Base-by-base conservation (phyloP, 2,888 invertebrate genomes). In the Theretra japonica region DNA sequence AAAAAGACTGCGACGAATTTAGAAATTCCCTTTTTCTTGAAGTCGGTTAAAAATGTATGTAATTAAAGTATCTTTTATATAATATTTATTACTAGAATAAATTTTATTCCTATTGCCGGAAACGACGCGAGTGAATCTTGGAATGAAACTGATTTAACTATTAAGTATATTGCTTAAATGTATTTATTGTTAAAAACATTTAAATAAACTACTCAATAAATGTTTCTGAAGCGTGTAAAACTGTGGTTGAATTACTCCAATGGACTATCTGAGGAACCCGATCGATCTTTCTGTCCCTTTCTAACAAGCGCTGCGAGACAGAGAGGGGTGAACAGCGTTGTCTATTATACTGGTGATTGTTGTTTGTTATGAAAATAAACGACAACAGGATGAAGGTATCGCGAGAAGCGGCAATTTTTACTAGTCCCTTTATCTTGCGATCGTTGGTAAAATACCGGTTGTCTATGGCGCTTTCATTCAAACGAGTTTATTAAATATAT, bases 361-460 rank as follows among this genome's bases (percentile, higher is more conserved):
- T 65, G 23, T 58, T 57, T 69, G 33, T 11, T 69, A 21, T 70
- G 25, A 70, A 70, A 60, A 62, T 62, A 70, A 62, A 62, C 70
- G 41, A 70, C 59, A 30, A 33, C 19, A 28, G 60, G 60, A 59
- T 70, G 70, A 59, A 25, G 50, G 28, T 48, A 70, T 30, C 28
- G 70, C 50, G 30, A 48, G 59, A 62, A 48, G 41, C 65, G 65
- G 28, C 50, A 70, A 53, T 62, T 53, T 62, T 62, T 62, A 53
- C 53, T 56, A 21, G 28, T 70, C 50, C 25, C 53, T 62, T 70
- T 70, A 65, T 70, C 53, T 70, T 62, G 33, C 30, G 53, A 69
- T 53, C 23, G 48, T 33, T 23, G 23, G 48, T 65, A 65, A 48
- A 65, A 65, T 65, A 48, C 65, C 65, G 17, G 65, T 65, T 65